Base-by-base conservation (phyloP, 2,888 invertebrate genomes). In the Eugnorisma glareosa region DNA sequence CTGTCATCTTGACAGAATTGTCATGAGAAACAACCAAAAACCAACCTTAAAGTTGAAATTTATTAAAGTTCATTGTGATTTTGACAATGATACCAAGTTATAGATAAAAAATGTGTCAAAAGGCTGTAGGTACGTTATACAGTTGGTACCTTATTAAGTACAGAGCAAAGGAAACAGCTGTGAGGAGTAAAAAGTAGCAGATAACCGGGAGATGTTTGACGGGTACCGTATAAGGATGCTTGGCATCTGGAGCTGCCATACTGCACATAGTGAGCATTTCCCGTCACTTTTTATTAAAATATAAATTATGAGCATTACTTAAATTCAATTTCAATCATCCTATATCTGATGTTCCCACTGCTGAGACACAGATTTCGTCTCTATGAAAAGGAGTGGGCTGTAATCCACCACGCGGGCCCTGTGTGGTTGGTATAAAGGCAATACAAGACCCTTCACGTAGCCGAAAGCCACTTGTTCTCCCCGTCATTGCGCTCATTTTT, bases 81-180 rank as follows among this genome's bases (percentile, higher is more conserved):
- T 35, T 59, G 21, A 35, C 31, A 59, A 4, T 21, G 10, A 10
- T 31, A 28, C 0, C 10, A 21, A 31, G 21, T 59, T 21, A 31
- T 4, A 59, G 59, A 10, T 31, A 15, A 11, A 59, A 10, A 31
- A 59, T 21, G 1, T 21, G 61, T 21, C 18, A 61, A 31, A 31
- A 31, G 21, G 1, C 59, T 35, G n/a, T 11, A 59, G 21, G 59
- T 54, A 43, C n/a, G 43, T 13, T 43, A 43, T 54, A 61, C 59
- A 7, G 15, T 64, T 64, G 11, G 35, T 71, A 70, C 64, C 45
- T 79, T 67, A 77, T 79, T 83, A 75, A 83, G 69, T 83, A 70
- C 51, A 51, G 70, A 67, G 73, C 61, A 82, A 79, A 88, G 79
- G 79, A 84, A 84, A 82, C 86, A 87, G 84, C 75, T 87, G 88